These are phyloP conservation scores for Drosophila nannoptera DNA, from an alignment of 1,140 invertebrate species.

Conservation along the genomic window DNA sequence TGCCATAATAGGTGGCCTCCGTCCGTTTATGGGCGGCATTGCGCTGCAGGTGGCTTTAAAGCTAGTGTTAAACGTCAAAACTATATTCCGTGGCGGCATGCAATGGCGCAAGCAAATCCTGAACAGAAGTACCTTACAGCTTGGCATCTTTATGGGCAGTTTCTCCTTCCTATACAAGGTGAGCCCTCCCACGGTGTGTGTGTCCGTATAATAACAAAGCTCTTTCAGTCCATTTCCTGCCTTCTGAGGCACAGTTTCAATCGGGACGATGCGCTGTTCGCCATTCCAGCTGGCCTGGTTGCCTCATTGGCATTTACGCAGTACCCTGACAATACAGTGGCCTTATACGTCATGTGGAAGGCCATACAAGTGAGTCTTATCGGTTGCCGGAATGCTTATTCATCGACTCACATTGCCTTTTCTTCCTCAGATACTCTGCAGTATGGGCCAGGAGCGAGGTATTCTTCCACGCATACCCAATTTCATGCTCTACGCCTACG, in stretches of 20 bases:
- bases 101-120: slow-evolving; percentile 80
- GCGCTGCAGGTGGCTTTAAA: slow-evolving; percentile 82
- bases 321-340: slow-evolving; percentile 85
- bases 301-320: slow-evolving; percentile 83
- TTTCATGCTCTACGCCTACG: slow-evolving; percentile 86
- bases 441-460: slow-evolving; percentile 81
- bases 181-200: slow-evolving; percentile 30
- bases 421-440: slow-evolving; percentile 82
- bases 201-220: neutral
- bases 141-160: slow-evolving; percentile 83
- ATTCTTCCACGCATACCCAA: slow-evolving; percentile 83
- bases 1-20: slow-evolving; percentile 80
- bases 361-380: slow-evolving; percentile 81
- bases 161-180: slow-evolving; percentile 84
- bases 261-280: slow-evolving; percentile 82
- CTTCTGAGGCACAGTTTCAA: slow-evolving; percentile 81
- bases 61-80: slow-evolving; percentile 77
- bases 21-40: slow-evolving; percentile 82
- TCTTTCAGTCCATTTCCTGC: slow-evolving; percentile 82
- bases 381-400: neutral
- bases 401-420: neutral
- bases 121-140: slow-evolving; percentile 81
- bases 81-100: slow-evolving; percentile 80
- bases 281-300: slow-evolving; percentile 83
- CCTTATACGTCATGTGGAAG: slow-evolving; percentile 87